These are phyloP conservation scores for Takifugu rubripes DNA, from an alignment of 2,797 vertebrate genomes.

Conservation along the genomic window DNA sequence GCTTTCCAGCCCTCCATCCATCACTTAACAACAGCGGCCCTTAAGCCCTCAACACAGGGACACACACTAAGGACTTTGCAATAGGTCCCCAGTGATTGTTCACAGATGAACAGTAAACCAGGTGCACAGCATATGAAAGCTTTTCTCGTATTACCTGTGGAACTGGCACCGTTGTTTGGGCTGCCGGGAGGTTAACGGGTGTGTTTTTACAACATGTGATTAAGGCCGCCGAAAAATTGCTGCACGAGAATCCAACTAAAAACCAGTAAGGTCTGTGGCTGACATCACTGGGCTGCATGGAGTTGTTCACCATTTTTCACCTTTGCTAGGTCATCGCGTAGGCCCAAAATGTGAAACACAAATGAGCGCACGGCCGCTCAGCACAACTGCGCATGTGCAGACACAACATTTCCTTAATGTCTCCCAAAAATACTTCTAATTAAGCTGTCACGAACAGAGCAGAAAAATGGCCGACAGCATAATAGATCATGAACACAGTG, in stretches of 20 bases:
- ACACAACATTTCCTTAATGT: no score
- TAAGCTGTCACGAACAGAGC: neutral
- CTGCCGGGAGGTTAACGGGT: constrained; percentile 35
- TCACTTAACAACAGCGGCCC: constrained; percentile 51
- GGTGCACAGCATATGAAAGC: constrained; percentile 55
- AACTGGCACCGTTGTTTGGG: constrained; percentile 37
- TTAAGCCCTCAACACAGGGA: constrained; percentile 53
- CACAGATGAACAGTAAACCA: constrained; percentile 62
- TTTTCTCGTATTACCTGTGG: constrained; percentile 46
- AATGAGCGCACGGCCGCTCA: no score
- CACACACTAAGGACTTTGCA: constrained; percentile 46
- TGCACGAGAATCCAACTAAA: neutral
- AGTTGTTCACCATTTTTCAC: no score
- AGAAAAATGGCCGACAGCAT: neutral
- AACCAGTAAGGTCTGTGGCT: neutral
- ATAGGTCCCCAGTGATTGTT: constrained; percentile 44
- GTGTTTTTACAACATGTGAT: neutral
- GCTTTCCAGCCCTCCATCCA: constrained; percentile 45
- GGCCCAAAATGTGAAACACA: no score
- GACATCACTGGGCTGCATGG: neutral
- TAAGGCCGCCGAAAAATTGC: neutral
- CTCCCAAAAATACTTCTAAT: no score
- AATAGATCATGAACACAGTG: neutral
- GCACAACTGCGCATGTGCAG: no score
- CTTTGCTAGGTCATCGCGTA: no score